Conservation (phyloP, 2,888 invertebrate species). For the Micoletzkya japonica region DNA sequence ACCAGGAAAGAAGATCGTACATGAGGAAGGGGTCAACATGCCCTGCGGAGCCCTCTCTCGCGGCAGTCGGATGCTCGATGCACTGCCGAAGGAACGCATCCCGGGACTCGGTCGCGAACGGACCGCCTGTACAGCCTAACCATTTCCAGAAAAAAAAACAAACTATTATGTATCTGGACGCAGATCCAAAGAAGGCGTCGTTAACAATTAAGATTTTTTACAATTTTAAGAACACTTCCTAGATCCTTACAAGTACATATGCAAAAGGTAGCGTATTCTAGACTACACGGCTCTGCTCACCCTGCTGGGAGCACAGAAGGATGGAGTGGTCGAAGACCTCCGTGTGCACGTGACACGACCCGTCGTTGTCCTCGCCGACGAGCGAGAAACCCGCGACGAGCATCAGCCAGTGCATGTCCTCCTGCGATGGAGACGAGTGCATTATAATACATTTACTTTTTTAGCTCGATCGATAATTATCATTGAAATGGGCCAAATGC, state of each 20-base stretch:
- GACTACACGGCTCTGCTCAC: too few relatives aligned
- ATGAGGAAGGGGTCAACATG: conserved; percentile 44
- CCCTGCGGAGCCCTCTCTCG: conserved; percentile 25
- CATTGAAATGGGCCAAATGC: too few relatives aligned
- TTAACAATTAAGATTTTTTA: neutral
- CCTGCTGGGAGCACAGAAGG: neutral
- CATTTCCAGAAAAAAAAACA: neutral
- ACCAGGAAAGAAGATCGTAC: conserved; percentile 30
- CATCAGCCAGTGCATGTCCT: conserved; percentile 27
- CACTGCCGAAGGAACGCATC: conserved; percentile 33
- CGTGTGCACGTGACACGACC: conserved; percentile 38
- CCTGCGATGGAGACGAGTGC: too few relatives aligned
- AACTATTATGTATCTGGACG: neutral
- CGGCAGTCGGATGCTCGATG: conserved; percentile 38
- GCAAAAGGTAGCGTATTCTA: too few relatives aligned
- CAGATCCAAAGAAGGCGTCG: neutral
- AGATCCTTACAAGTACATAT: neutral
- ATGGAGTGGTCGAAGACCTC: conserved; percentile 40
- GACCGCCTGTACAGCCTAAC: neutral
- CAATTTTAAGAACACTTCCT: neutral
- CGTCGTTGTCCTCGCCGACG: conserved; percentile 44
- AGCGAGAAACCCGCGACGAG: conserved; percentile 37
- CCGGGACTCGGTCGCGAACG: conserved; percentile 24
- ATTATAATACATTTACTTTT: too few relatives aligned
- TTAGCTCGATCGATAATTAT: too few relatives aligned